Evolutionary conservation across 2,888 invertebrate genomes (phyloP).

Genomic region (Pseudanteris insignis): DNA sequence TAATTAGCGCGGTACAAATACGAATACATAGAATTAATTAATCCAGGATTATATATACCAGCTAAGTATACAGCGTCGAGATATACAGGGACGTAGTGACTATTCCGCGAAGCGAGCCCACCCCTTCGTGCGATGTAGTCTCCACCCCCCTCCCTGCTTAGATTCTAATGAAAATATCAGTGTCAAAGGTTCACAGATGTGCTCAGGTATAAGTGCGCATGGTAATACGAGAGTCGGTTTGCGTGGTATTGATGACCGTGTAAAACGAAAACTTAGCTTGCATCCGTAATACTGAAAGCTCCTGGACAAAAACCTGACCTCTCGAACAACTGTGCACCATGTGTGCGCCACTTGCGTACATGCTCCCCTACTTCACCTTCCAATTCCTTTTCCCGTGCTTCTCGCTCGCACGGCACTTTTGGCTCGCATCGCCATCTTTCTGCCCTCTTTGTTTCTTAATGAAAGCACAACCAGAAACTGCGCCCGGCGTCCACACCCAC

Average conservation of each 20-base stretch:
- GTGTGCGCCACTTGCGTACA: constrained; percentile 64
- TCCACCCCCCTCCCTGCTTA: too few species aligned
- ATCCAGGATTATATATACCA: too few species aligned
- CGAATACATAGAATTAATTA: too few species aligned
- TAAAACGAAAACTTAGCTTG: constrained; percentile 46
- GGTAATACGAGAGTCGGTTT: constrained; percentile 32
- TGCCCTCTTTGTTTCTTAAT: constrained; percentile 45
- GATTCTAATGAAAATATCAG: constrained; percentile 28
- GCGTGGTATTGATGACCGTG: constrained; percentile 37
- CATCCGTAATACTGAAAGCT: constrained; percentile 61
- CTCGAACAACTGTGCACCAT: constrained; percentile 66
- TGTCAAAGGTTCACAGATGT: constrained; percentile 34
- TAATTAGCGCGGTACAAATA: too few species aligned
- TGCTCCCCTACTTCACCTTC: constrained; percentile 32
- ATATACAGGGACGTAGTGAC: too few species aligned
- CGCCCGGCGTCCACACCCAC: constrained; percentile 36
- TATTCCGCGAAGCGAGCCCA: too few species aligned
- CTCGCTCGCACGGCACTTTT: constrained; percentile 37
- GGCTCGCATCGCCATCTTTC: constrained; percentile 25
- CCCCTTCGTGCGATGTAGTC: too few species aligned
- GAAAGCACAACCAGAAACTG: constrained; percentile 41
- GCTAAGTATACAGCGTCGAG: too few species aligned
- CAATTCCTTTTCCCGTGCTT: constrained; percentile 41
- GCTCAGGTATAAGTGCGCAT: constrained; percentile 34
- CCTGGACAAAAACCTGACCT: constrained; percentile 65